Evolutionary conservation across 2,888 invertebrate species (phyloP), one percentile per base, ranked within the genome.

Genomic region (Catocala sponsa): DNA sequence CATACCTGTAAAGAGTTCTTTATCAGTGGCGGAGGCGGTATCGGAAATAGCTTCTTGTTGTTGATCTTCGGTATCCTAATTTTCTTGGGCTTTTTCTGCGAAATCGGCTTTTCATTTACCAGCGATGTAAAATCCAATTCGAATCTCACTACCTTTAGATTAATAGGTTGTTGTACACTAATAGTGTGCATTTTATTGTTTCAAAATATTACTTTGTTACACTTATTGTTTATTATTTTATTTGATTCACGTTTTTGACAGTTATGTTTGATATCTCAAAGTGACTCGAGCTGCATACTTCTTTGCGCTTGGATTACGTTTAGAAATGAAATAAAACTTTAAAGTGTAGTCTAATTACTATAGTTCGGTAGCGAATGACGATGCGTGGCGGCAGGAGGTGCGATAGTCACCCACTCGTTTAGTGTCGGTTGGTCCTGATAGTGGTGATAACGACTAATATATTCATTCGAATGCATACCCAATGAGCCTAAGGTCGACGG

Each of bases 351-450:
- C 41, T 12, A 54, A 42, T 43, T 68, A 48, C 55, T 60, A 54
- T 57, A 53, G 62, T 48, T 44, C 38, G 51, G 51, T 46, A 13
- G 59, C 59, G 61, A 68, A 63, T 71, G 74, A 60, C 73, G 66
- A 58, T 63, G 60, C 57, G 50, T 68, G 74, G 69, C 68, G 74
- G 72, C 81, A 75, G 82, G 79, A 80, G 83, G 79, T 59, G 76
- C 80, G 91, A 92, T 91, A 90, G 84, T 79, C 91, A 86, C 93
- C 93, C 93, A 93, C 92, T 89, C 91, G 75, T 81, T 85, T 71
- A 74, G 78, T 83, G 89, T 76, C 82, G 82, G 84, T 76, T 81
- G 72, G 82, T 80, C 81, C 85, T 79, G 89, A 91, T 92, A 91
- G 77, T 70, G 81, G 72, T 86, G 94, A 93, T 94, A 94, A 89